phyloP scores from a whole-genome alignment of 2,113 vertebrate genomes.

The Genyomyrus donnyi region DNA sequence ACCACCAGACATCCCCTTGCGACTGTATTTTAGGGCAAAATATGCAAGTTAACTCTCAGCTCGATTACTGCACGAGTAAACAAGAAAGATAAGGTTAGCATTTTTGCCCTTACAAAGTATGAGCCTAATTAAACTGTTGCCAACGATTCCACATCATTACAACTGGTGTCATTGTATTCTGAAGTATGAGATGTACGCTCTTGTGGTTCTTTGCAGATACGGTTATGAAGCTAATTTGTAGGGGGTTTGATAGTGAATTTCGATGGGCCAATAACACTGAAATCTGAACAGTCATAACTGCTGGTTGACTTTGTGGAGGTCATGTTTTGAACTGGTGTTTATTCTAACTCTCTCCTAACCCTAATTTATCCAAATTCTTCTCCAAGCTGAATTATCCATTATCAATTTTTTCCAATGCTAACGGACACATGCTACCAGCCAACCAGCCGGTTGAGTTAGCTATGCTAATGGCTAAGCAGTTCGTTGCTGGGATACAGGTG shows the following conservation, averaged over 20 bases:
- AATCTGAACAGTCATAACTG: not conserved
- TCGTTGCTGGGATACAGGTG: not conserved
- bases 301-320: not conserved
- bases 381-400: not conserved
- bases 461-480: not conserved
- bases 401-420: not conserved
- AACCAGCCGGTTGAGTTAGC: not conserved
- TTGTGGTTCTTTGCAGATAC: not conserved
- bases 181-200: not conserved
- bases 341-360: not conserved
- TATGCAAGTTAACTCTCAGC: not conserved
- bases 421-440: not conserved
- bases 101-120: not conserved
- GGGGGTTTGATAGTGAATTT: not conserved
- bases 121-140: not conserved
- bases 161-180: not conserved
- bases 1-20: not conserved
- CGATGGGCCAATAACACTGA: not conserved
- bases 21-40: not conserved
- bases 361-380: not conserved
- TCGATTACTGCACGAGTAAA: not conserved
- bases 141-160: not conserved
- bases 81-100: not conserved
- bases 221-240: not conserved
- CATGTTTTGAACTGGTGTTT: not conserved